phyloP scores from a whole-genome alignment of 2,888 invertebrate species.

The Theretra japonica region DNA sequence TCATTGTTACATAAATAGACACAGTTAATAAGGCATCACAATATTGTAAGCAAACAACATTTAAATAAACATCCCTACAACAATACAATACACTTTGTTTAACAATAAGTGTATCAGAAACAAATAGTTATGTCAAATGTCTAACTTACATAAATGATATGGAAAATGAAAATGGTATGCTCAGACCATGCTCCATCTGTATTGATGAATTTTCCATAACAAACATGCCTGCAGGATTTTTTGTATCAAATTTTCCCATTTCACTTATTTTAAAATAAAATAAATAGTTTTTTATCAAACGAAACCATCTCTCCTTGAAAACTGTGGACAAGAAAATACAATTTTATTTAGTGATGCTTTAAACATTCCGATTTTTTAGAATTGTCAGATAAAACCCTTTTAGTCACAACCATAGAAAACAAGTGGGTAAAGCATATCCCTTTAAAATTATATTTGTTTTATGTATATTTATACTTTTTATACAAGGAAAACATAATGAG shows the following conservation, averaged over 20 bases:
- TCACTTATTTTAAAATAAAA: constrained; percentile 91
- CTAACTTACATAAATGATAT: constrained; percentile 86
- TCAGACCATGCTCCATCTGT: constrained; percentile 87
- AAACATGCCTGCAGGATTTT: constrained; percentile 89
- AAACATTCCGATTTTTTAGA: no score
- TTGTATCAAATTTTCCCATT: constrained; percentile 86
- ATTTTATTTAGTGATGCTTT: constrained; percentile 9
- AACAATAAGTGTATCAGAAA: constrained; percentile 8
- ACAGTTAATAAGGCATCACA: background rate
- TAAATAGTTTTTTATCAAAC: constrained; percentile 89
- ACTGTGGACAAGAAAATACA: constrained; percentile 72
- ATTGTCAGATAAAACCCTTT: no score
- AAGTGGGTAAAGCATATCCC: no score
- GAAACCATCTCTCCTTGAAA: constrained; percentile 92
- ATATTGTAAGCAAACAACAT: background rate
- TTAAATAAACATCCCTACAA: background rate
- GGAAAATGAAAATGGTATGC: constrained; percentile 90
- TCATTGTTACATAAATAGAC: background rate
- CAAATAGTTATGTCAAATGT: constrained; percentile 23
- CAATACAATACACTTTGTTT: background rate
- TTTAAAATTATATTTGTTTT: no score
- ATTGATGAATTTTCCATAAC: constrained; percentile 90
- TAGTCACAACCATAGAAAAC: no score
- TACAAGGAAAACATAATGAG: background rate
- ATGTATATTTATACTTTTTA: no score